Conservation (phyloP, 2,888 invertebrate genomes). For the Balanococcus diminutus region DNA sequence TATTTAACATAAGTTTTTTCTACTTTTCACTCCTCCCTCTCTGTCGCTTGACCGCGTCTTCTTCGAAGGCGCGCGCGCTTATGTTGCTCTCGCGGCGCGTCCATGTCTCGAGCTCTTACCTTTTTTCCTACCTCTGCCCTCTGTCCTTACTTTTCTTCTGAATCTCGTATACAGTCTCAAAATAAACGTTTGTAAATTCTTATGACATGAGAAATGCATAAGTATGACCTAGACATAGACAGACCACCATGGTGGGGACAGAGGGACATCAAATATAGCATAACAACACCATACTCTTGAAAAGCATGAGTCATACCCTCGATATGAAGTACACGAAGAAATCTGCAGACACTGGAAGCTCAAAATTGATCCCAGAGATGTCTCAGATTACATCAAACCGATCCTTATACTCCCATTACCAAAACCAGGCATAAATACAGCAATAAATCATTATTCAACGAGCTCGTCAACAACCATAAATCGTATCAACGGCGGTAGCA, state of each 20-base stretch:
- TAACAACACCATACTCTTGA: too few species aligned
- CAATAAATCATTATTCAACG: neutral
- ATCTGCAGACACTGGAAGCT: too few species aligned
- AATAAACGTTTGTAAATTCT: neutral
- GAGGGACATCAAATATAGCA: too few species aligned
- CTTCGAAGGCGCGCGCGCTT: neutral
- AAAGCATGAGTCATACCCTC: neutral
- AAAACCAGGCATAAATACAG: neutral
- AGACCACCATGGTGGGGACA: too few species aligned
- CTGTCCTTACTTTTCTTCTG: neutral
- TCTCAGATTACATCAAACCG: too few species aligned
- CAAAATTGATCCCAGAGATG: too few species aligned
- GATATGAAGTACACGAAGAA: neutral
- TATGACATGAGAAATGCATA: neutral
- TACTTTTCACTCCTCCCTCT: neutral
- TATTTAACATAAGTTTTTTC: conserved; percentile 45
- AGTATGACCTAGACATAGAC: too few species aligned
- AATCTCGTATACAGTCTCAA: neutral
- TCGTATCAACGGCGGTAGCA: neutral
- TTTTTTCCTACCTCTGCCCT: neutral
- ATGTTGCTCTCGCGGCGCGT: neutral
- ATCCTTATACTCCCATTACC: neutral
- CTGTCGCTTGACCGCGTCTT: neutral
- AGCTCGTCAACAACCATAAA: neutral
- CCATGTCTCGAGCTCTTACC: neutral